A percentile compares a stretch with the other conserved stretches of the same genome.
These are phyloP conservation scores for Drosophila funebris DNA, from an alignment of 1,140 invertebrate genomes.

Conservation along the genomic window DNA sequence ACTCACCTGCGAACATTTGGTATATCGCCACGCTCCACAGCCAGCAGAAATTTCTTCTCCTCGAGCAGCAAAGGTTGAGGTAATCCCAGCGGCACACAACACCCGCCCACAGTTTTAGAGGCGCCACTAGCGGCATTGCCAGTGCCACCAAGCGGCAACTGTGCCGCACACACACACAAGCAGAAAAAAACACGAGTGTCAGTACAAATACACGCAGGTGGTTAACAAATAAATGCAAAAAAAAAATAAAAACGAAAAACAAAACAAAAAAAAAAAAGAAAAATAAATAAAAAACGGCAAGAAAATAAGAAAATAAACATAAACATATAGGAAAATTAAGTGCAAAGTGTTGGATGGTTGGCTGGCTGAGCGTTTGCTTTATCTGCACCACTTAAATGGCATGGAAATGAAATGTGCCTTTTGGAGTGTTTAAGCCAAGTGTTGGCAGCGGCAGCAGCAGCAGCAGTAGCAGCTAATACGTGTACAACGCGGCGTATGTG, in stretches of 20 bases:
- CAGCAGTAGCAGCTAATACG: constrained; percentile 6
- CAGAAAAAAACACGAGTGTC: constrained; percentile 25
- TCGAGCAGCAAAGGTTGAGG: constrained; percentile 89
- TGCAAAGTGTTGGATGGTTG: constrained; percentile 70
- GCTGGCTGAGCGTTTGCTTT: constrained; percentile 35
- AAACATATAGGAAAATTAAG: constrained; percentile 77
- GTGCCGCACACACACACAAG: constrained; percentile 31
- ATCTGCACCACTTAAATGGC: constrained; percentile 54
- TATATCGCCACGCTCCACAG: constrained; percentile 93
- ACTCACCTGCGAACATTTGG: constrained; percentile 89
- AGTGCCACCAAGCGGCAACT: constrained; percentile 58
- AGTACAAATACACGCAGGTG: constrained; percentile 27
- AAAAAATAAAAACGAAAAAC: not conserved
- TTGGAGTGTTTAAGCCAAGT: constrained; percentile 52
- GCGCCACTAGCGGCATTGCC: constrained; percentile 42
- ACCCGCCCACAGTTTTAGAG: constrained; percentile 69
- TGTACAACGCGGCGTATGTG: constrained; percentile 31
- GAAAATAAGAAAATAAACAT: constrained; percentile 45
- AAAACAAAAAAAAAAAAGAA: not conserved
- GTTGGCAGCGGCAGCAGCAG: not conserved
- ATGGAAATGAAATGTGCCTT: constrained; percentile 55
- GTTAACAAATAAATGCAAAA: constrained; percentile 76
- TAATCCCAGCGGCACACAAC: constrained; percentile 85
- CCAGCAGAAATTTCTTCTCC: constrained; percentile 93
- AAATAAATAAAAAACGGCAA: not conserved